Evolutionary conservation across 2,113 vertebrate species (phyloP).

Genomic region (Ibidorhyncha struthersii): DNA sequence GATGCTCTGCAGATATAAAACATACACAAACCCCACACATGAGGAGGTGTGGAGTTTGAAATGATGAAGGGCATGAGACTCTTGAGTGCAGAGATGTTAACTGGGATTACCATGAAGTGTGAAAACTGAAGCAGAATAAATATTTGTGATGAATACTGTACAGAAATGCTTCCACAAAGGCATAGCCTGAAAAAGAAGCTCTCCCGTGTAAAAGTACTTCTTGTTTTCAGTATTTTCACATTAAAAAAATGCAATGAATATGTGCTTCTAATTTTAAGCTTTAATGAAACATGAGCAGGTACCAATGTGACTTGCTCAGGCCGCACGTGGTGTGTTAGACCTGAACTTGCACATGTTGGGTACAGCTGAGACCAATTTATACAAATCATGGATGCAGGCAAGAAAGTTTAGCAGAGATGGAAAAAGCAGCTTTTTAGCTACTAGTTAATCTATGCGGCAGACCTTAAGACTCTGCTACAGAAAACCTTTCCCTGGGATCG

Average conservation of each 20-base stretch:
- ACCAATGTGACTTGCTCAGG: neutral
- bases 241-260: neutral
- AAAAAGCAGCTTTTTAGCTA: neutral
- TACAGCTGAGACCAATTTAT: neutral
- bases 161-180: neutral
- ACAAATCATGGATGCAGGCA: neutral
- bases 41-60: neutral
- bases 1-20: neutral
- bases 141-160: neutral
- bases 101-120: neutral
- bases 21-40: neutral
- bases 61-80: neutral
- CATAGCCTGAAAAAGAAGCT: neutral
- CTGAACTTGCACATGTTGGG: neutral
- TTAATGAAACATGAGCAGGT: neutral
- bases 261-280: neutral
- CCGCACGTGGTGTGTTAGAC: accelerated
- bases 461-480: neutral
- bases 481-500: neutral
- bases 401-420: neutral
- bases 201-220: neutral
- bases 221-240: neutral
- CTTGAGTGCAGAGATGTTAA: neutral
- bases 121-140: neutral
- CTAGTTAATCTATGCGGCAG: neutral